Evolutionary conservation across 53 echinoderm and acorn worm species (phyloP).

Genomic region (Paracentrotus lividus): DNA sequence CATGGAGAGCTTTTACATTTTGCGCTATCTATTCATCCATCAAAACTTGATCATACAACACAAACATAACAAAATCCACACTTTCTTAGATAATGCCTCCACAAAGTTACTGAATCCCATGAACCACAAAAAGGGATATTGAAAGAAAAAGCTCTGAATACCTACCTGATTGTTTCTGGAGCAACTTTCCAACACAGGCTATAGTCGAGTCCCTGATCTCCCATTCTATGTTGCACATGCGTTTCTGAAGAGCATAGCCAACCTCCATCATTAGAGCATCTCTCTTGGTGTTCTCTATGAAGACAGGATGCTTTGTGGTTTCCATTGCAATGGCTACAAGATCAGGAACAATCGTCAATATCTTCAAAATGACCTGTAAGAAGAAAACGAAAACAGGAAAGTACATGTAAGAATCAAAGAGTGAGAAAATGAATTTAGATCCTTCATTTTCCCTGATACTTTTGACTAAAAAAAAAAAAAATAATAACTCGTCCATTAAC

Average conservation of each 20-base stretch:
- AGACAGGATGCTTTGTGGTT: conserved; percentile 4
- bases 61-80: too few species aligned
- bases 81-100: too few species aligned
- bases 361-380: conserved; percentile 52
- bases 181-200: conserved; percentile 50
- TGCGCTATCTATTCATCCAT: too few species aligned
- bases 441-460: too few species aligned
- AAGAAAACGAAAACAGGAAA: neutral
- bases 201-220: conserved; percentile 76
- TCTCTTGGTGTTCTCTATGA: conserved; percentile 23
- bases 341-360: neutral
- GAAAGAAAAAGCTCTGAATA: neutral
- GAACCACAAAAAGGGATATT: too few species aligned
- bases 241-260: conserved; percentile 67
- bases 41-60: too few species aligned
- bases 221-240: conserved; percentile 71
- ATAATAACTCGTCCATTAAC: too few species aligned
- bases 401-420: neutral
- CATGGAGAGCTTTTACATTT: too few species aligned
- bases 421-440: too few species aligned
- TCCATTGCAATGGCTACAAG: conserved; percentile 30
- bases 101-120: too few species aligned
- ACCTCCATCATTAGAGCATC: conserved; percentile 50
- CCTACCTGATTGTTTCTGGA: conserved; percentile 61
- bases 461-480: too few species aligned